These are phyloP conservation scores for Microcaecilia unicolor DNA, from an alignment of 2,797 vertebrate species.

Conservation along the genomic window DNA sequence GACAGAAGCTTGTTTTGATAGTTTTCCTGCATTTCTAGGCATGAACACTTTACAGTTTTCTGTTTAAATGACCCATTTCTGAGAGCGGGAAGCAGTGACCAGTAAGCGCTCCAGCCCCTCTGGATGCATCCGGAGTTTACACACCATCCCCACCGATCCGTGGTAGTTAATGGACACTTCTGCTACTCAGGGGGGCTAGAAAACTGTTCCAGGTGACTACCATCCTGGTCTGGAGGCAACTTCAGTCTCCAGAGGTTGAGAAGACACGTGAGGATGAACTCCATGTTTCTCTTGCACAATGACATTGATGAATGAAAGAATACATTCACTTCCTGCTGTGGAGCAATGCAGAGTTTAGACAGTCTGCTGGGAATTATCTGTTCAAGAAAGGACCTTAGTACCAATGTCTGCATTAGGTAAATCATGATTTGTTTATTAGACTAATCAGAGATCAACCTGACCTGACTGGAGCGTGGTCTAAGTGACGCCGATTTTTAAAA, in stretches of 20 bases:
- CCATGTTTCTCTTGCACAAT: slow-evolving; percentile 52
- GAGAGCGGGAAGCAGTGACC: slow-evolving; percentile 54
- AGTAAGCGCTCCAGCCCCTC: slow-evolving; percentile 36
- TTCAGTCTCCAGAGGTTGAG: slow-evolving; percentile 55
- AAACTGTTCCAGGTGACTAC: slow-evolving; percentile 73
- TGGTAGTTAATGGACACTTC: slow-evolving; percentile 65
- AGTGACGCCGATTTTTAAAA: no score
- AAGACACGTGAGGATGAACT: slow-evolving; percentile 38
- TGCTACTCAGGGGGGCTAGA: slow-evolving; percentile 58
- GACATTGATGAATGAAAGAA: slow-evolving; percentile 68
- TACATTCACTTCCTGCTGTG: slow-evolving; percentile 52
- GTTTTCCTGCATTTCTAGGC: slow-evolving; percentile 37
- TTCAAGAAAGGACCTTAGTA: slow-evolving; percentile 1
- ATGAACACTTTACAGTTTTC: slow-evolving; percentile 55
- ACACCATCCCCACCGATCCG: slow-evolving; percentile 66
- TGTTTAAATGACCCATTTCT: slow-evolving; percentile 56
- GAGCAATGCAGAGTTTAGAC: slow-evolving; percentile 30
- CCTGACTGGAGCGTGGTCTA: no score
- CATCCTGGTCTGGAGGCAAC: slow-evolving; percentile 52
- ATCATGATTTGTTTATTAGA: rapidly evolving
- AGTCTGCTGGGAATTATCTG: not conserved
- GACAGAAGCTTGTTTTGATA: slow-evolving; percentile 49
- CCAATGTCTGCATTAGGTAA: not conserved
- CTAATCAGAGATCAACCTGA: not conserved
- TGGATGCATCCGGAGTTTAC: slow-evolving; percentile 48